phyloP scores from a whole-genome alignment of 1,140 invertebrate species.

The Coenobita brevimanus region DNA sequence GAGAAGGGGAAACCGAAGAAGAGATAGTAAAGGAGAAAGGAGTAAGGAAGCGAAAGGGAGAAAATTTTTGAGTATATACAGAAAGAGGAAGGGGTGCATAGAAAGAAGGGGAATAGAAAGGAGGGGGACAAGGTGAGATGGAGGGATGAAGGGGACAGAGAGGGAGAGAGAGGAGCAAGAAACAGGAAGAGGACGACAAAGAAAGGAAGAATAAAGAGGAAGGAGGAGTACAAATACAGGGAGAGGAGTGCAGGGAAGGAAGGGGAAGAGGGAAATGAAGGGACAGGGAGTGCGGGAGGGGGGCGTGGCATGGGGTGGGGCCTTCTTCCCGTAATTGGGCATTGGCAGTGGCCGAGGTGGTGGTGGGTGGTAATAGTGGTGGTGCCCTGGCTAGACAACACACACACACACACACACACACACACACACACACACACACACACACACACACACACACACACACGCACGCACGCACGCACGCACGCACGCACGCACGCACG shows the following conservation, averaged over 20 bases:
- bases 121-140: neutral
- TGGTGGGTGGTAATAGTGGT: no score
- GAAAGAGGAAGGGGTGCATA: neutral
- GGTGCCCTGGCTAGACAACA: no score
- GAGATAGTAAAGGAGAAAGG: neutral
- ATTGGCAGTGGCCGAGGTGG: no score
- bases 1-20: neutral
- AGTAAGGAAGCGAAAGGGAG: no score
- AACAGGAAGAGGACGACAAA: neutral
- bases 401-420: no score
- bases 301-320: neutral
- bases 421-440: no score
- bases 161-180: slow-evolving; percentile 23
- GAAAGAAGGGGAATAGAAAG: neutral
- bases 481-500: no score
- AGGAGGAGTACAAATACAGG: neutral
- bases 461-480: no score
- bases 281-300: neutral
- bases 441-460: no score
- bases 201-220: neutral
- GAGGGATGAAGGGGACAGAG: slow-evolving; percentile 2
- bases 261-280: neutral
- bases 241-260: neutral
- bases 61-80: neutral
- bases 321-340: no score